phyloP scores from a whole-genome alignment of 64 coral and sea anemone genomes.

The Platygyra sinensis region DNA sequence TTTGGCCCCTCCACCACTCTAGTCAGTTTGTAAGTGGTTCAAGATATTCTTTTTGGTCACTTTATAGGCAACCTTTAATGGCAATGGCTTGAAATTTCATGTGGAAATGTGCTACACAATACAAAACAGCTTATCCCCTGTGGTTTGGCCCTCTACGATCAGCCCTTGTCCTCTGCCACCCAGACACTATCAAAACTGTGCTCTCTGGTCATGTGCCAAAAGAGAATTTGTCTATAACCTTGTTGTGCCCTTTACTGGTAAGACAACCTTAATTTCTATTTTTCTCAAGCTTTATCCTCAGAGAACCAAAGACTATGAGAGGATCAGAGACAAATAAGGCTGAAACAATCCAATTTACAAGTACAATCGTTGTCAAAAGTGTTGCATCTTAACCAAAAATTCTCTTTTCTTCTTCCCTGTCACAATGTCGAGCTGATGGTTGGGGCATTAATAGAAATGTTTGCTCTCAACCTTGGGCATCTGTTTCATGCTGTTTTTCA shows the following conservation, averaged over 20 bases:
- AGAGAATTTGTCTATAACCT: conserved; percentile 84
- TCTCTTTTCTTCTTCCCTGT: too few species aligned
- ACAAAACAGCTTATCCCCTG: conserved; percentile 61
- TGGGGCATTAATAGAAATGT: too few species aligned
- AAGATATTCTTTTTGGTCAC: background rate
- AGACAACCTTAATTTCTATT: background rate
- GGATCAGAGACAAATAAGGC: too few species aligned
- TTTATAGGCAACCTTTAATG: conserved; percentile 70
- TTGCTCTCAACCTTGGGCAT: too few species aligned
- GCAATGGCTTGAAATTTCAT: conserved; percentile 75
- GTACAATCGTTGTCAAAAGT: too few species aligned
- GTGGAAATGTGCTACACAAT: conserved; percentile 59
- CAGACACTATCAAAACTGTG: conserved; percentile 51
- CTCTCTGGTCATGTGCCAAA: conserved; percentile 67
- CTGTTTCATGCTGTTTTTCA: too few species aligned
- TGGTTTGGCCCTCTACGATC: conserved; percentile 82
- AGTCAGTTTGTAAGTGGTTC: background rate
- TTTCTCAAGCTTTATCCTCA: background rate
- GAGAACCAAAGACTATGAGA: background rate
- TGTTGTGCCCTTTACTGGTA: conserved; percentile 73
- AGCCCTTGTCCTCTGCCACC: conserved; percentile 69
- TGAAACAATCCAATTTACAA: too few species aligned
- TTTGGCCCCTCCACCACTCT: too few species aligned
- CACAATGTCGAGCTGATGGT: too few species aligned
- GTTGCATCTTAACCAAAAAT: too few species aligned